Percentiles rank a stretch among this genome's conserved stretches.
phyloP scores from a whole-genome alignment of 1,140 invertebrate species.

The Coelopa frigida region DNA sequence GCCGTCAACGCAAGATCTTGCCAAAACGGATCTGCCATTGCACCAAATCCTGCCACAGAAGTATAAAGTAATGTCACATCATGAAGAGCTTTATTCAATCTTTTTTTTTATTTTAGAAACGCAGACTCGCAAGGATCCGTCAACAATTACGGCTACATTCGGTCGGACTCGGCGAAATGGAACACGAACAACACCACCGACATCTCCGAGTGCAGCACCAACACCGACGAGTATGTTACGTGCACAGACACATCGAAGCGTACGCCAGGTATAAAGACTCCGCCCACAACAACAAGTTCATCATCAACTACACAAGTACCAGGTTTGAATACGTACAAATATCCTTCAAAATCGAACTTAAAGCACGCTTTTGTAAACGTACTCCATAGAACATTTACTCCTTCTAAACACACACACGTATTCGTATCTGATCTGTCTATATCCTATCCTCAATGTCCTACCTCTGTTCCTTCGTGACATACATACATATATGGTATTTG shows the following conservation, averaged over 20 bases:
- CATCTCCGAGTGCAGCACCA: constrained; percentile 75
- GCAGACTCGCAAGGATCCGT: no score
- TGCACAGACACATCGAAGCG: constrained; percentile 67
- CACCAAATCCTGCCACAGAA: no score
- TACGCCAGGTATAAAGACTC: constrained; percentile 48
- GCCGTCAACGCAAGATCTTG: no score
- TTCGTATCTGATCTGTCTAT: not conserved
- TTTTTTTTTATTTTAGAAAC: no score
- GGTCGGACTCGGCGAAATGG: no score
- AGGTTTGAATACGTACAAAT: constrained; percentile 30
- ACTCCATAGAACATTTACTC: no score
- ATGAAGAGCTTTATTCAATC: no score
- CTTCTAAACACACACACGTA: not conserved
- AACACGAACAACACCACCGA: constrained; percentile 68
- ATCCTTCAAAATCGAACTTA: constrained; percentile 6
- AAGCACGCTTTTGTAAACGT: no score
- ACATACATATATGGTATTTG: constrained; percentile 26
- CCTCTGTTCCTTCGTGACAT: not conserved
- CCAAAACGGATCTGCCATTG: no score
- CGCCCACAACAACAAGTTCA: constrained; percentile 41
- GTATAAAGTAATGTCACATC: no score
- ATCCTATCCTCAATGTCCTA: no score
- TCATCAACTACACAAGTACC: constrained; percentile 45
- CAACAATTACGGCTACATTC: no score
- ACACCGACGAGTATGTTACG: constrained; percentile 82